These are phyloP conservation scores for Gonatopus flavifemur DNA, from an alignment of 1,140 invertebrate genomes.

Conservation along the genomic window DNA sequence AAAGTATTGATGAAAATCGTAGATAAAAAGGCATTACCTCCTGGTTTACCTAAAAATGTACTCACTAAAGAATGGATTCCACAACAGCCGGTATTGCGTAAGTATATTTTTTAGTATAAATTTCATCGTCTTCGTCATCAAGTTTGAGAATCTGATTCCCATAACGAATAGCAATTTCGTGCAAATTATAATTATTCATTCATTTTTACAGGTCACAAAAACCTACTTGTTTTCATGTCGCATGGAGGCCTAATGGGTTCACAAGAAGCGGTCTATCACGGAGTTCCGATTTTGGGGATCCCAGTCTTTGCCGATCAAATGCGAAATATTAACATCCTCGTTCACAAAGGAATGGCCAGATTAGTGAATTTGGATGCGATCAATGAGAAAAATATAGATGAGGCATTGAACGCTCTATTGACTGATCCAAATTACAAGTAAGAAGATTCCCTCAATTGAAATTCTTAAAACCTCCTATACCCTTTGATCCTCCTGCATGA, in stretches of 20 bases:
- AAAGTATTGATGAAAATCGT: conserved; percentile 28
- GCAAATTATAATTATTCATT: too few species aligned
- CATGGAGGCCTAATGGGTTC: conserved; percentile 74
- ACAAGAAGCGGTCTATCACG: conserved; percentile 72
- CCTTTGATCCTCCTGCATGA: too few species aligned
- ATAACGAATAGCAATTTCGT: too few species aligned
- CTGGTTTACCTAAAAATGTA: conserved; percentile 22
- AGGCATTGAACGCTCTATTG: conserved; percentile 34
- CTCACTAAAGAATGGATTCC: background rate
- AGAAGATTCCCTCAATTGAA: too few species aligned
- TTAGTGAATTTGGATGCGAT: conserved; percentile 24
- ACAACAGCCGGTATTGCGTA: background rate
- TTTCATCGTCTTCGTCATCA: too few species aligned
- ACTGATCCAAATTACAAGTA: conserved; percentile 39
- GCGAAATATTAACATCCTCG: conserved; percentile 51
- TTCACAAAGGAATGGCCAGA: conserved; percentile 37
- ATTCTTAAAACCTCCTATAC: too few species aligned
- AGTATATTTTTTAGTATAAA: background rate
- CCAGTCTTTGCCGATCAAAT: conserved; percentile 72
- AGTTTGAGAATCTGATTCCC: too few species aligned
- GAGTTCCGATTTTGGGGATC: conserved; percentile 71
- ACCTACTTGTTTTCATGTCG: conserved; percentile 65
- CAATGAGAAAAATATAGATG: conserved; percentile 31
- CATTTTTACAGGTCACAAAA: conserved; percentile 35
- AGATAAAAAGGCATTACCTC: conserved; percentile 13